Conservation (phyloP, 2,797 vertebrate species). For the Hydrocynus forskahlii region DNA sequence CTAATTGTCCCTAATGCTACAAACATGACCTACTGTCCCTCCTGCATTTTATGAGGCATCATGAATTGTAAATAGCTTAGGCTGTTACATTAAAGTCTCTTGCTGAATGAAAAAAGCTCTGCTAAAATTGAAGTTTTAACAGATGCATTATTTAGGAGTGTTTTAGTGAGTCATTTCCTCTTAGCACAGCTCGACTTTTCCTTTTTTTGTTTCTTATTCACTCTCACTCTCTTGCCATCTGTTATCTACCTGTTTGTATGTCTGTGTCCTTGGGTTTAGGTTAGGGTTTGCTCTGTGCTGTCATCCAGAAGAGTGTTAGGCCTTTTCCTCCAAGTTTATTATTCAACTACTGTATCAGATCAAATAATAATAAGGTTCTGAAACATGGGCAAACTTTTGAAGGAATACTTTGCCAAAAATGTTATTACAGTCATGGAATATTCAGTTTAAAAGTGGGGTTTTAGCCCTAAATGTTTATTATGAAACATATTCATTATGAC, state of each 20-base stretch:
- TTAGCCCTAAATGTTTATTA: too few relatives aligned
- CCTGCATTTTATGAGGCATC: slow-evolving; percentile 34
- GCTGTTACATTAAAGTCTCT: slow-evolving; percentile 2
- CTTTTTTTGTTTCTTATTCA: slow-evolving; percentile 9
- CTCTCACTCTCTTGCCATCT: slow-evolving; percentile 7
- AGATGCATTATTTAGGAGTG: slow-evolving; percentile 12
- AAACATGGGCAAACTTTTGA: too few relatives aligned
- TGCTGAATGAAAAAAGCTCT: slow-evolving; percentile 15
- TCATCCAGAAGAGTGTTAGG: slow-evolving; percentile 17
- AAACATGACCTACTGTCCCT: slow-evolving; percentile 13
- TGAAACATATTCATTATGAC: too few relatives aligned
- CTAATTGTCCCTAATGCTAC: slow-evolving; percentile 13
- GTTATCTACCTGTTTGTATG: slow-evolving; percentile 3
- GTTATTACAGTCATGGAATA: too few relatives aligned
- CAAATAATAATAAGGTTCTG: too few relatives aligned
- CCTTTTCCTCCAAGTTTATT: background rate
- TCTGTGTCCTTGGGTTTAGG: slow-evolving; percentile 15
- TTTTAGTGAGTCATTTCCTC: slow-evolving; percentile 13
- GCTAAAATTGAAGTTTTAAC: slow-evolving; percentile 20
- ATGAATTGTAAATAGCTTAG: slow-evolving; percentile 9
- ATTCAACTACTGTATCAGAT: too few relatives aligned
- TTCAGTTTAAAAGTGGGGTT: too few relatives aligned
- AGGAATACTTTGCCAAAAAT: too few relatives aligned
- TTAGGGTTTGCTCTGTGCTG: background rate
- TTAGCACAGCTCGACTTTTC: slow-evolving; percentile 20